These are phyloP conservation scores for Clitarchus hookeri DNA, from an alignment of 2,888 invertebrate species.

Conservation along the genomic window DNA sequence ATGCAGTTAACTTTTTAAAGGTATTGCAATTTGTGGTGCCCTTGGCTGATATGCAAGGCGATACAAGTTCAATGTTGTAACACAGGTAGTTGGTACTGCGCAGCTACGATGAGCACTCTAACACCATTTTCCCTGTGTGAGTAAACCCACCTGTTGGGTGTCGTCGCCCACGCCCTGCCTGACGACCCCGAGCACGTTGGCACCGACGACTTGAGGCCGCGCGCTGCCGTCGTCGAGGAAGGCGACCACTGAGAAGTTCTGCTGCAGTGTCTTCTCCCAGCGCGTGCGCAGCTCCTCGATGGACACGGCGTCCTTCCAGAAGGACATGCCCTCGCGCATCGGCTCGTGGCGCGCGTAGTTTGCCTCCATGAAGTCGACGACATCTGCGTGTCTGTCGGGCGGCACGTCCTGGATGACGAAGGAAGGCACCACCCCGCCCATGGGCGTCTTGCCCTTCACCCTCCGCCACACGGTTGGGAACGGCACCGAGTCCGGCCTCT, in stretches of 20 bases:
- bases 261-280: not conserved
- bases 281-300: not conserved
- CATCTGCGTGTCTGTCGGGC: slow-evolving; percentile 54
- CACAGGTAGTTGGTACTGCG: too few species aligned
- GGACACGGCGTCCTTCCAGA: not conserved
- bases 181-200: not conserved
- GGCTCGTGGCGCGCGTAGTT: slow-evolving; percentile 55
- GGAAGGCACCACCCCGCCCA: slow-evolving; percentile 50
- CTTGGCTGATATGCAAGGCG: too few species aligned
- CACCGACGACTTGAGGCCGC: not conserved
- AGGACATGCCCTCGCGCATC: slow-evolving; percentile 21
- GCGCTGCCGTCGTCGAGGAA: not conserved
- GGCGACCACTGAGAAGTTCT: not conserved
- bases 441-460: slow-evolving; percentile 51
- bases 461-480: slow-evolving; percentile 56
- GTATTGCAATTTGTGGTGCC: too few species aligned
- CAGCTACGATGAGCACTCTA: too few species aligned
- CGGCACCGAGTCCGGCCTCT: slow-evolving; percentile 53
- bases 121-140: too few species aligned
- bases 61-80: too few species aligned
- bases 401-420: slow-evolving; percentile 61
- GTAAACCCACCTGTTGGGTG: not conserved
- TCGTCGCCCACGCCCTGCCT: not conserved
- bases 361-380: slow-evolving; percentile 54
- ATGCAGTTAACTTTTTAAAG: too few species aligned